Evolutionary conservation across 92 coral and sea anemone genomes (phyloP), one percentile per base, ranked within the genome.

Genomic region (Porites evermanni): DNA sequence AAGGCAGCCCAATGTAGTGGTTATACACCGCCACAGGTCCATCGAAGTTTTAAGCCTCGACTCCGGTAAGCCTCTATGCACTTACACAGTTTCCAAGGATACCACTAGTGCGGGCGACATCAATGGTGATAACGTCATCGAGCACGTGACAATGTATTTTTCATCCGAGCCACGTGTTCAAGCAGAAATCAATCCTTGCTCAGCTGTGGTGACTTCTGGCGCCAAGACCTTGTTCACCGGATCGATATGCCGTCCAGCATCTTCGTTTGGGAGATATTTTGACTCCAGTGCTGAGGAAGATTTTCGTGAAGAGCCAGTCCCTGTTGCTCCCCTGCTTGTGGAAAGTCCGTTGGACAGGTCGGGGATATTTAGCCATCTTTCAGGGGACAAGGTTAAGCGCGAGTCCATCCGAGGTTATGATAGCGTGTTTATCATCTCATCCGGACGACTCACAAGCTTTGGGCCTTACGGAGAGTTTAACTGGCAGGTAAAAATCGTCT

Each of bases 401-500:
- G 84, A 82, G 18, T 59, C 85, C 64, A 92, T 88, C 67, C 89
- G 85, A 67, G 93, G 97, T 73, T 73, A 88, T 80, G 99, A 97
- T 77, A 88, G 89, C 72, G 84, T 93, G 32, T 92, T 97, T 70
- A 74, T 95, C 53, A 87, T 93, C 12, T 84, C 97, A 53, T 79
- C 97, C 0, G 99, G 99, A 58, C 84, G 88, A 72, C 78, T 97
- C 20, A 88, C 98, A 18, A 95, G 97, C 86, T 90, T 91, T 76
- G 97, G 94, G 29, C 96, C 99, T 21, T 94, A 89, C 61, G 99
- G 99, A 66, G 94, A 95, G 47, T 79, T 92, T n/a, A 95, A 95
- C 86, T 97, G 99, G 99, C 98, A 97, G 99, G 99, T 97, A 76
- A 4, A 80, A 16, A 18, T 8, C 6, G 23, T 8, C 14, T 12